Conservation (phyloP, 1,140 invertebrate genomes). For the Heliconius nattereri region DNA sequence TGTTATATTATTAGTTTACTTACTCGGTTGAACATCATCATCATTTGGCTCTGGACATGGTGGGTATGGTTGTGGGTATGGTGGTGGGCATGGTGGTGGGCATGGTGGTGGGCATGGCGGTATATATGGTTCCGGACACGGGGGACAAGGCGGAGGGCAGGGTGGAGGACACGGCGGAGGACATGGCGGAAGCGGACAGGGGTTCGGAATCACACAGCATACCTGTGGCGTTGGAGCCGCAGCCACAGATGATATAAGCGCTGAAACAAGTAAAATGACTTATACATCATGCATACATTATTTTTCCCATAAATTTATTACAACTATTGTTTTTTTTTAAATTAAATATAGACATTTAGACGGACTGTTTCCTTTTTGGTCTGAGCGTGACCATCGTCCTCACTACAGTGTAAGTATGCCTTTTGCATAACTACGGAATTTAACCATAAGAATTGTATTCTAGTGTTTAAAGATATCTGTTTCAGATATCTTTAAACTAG, state of each 20-base stretch:
- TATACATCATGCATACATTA: background rate
- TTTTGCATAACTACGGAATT: too few relatives aligned
- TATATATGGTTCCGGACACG: conserved; percentile 11
- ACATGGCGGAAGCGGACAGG: conserved; percentile 15
- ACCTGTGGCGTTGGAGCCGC: conserved; percentile 50
- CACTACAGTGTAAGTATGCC: too few relatives aligned
- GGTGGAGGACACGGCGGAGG: conserved; percentile 37
- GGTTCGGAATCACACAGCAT: conserved; percentile 13
- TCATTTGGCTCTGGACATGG: conserved; percentile 6
- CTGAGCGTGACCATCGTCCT: too few relatives aligned
- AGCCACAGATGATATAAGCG: conserved; percentile 50
- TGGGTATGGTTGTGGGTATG: conserved; percentile 29
- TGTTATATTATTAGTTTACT: conserved; percentile 14
- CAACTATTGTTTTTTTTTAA: too few relatives aligned
- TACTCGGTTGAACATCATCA: conserved; percentile 26
- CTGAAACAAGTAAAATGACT: conserved; percentile 35
- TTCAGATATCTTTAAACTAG: too few relatives aligned
- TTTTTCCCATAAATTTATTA: background rate
- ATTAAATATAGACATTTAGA: too few relatives aligned
- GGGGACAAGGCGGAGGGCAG: conserved; percentile 33
- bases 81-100: conserved; percentile 27
- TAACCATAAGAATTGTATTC: too few relatives aligned
- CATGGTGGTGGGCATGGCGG: conserved; percentile 32
- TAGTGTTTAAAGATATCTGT: too few relatives aligned
- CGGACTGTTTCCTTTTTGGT: too few relatives aligned